Conservation (phyloP, 2,797 vertebrate species). For the Babyrousa celebensis region DNA sequence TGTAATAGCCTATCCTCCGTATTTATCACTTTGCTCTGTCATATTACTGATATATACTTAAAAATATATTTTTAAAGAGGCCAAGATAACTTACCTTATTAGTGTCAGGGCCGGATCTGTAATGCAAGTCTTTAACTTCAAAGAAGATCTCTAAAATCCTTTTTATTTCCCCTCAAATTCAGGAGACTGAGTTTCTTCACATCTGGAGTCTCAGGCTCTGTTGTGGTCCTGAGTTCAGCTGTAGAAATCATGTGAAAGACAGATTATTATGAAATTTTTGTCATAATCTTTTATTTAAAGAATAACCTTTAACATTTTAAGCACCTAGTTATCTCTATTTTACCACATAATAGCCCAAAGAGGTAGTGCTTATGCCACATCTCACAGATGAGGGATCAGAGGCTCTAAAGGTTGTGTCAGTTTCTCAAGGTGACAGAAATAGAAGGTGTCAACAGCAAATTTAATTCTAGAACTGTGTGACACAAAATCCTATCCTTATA, state of each 20-base stretch:
- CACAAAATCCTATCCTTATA: not conserved
- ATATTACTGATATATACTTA: not conserved
- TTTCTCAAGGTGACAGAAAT: slow-evolving; percentile 23
- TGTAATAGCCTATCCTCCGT: not conserved
- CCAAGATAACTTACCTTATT: not conserved
- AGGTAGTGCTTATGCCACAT: not conserved
- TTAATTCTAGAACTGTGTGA: not conserved
- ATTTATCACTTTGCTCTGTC: not conserved
- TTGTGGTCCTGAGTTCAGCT: not conserved
- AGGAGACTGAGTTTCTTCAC: not conserved
- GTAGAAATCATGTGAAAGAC: not conserved
- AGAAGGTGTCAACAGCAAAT: slow-evolving; percentile 2
- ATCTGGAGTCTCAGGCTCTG: not conserved
- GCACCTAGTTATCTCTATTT: not conserved
- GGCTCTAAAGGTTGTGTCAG: not conserved
- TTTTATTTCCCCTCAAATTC: not conserved
- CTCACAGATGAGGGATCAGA: not conserved
- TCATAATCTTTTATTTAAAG: slow-evolving; percentile 21
- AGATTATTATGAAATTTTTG: not conserved
- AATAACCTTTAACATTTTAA: slow-evolving; percentile 49
- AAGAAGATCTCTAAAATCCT: not conserved
- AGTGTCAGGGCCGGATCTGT: not conserved
- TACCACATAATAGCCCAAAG: not conserved
- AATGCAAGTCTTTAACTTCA: not conserved
- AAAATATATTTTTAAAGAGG: not conserved